Conservation (phyloP, 2,888 invertebrate species). For the Brachypalpus laphriformis region DNA sequence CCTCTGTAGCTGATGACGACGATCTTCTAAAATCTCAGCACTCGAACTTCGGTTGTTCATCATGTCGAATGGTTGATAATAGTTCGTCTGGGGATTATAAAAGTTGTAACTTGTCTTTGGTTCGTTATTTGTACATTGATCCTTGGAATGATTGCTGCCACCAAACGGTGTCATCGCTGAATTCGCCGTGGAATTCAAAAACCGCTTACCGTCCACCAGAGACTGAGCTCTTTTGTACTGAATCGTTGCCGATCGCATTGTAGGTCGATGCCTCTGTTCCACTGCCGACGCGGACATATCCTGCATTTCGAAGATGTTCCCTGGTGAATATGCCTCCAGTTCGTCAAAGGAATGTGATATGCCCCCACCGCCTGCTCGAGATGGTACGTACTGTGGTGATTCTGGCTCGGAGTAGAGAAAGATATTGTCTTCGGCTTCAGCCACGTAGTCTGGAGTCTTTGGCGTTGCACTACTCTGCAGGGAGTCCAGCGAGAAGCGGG, state of each 20-base stretch:
- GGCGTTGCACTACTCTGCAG: constrained; percentile 81
- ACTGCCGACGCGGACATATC: constrained; percentile 76
- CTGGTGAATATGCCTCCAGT: constrained; percentile 76
- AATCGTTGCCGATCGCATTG: constrained; percentile 71
- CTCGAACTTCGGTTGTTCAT: constrained; percentile 80
- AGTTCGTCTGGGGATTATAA: constrained; percentile 76
- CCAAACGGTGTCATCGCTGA: constrained; percentile 75
- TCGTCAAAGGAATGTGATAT: constrained; percentile 67
- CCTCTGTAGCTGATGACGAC: constrained; percentile 74
- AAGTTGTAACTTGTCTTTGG: constrained; percentile 75
- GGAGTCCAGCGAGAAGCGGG: constrained; percentile 81
- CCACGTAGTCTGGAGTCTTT: constrained; percentile 81
- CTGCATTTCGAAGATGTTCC: constrained; percentile 80
- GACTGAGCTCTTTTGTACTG: constrained; percentile 77
- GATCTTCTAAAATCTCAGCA: constrained; percentile 80
- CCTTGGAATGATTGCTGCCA: constrained; percentile 67
- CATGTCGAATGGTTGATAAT: constrained; percentile 76
- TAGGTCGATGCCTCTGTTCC: constrained; percentile 53
- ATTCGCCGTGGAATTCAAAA: constrained; percentile 73
- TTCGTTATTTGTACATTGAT: constrained; percentile 70
- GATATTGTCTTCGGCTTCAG: constrained; percentile 81
- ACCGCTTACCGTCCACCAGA: constrained; percentile 76
- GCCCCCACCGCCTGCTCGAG: constrained; percentile 35
- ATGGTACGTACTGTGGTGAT: constrained; percentile 75
- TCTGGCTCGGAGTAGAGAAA: constrained; percentile 82